Evolutionary conservation across 1,140 invertebrate species (phyloP).

Genomic region (Pristionchus pacificus): DNA sequence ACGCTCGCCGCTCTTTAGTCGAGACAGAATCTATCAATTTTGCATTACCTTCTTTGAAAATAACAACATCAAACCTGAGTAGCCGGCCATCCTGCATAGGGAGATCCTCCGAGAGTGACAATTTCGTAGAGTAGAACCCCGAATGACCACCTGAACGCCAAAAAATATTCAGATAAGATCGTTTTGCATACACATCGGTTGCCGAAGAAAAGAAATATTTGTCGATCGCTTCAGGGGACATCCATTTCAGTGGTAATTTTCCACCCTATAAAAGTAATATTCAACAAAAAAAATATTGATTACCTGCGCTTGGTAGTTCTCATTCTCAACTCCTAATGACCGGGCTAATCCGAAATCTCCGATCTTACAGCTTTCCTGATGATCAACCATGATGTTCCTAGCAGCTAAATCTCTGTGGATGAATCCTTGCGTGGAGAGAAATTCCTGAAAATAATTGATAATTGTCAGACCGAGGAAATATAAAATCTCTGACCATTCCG

Average conservation of each 20-base stretch:
- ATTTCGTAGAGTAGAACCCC: constrained; percentile 62
- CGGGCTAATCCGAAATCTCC: constrained; percentile 62
- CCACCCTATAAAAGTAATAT: constrained; percentile 27
- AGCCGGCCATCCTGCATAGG: constrained; percentile 53
- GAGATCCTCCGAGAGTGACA: constrained; percentile 59
- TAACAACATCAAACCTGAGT: neutral
- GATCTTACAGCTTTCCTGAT: constrained; percentile 55
- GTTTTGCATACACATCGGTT: constrained; percentile 61
- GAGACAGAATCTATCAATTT: constrained; percentile 54
- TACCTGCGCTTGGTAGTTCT: too few species aligned
- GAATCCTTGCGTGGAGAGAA: constrained; percentile 60
- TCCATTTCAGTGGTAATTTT: constrained; percentile 41
- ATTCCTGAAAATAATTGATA: constrained; percentile 55
- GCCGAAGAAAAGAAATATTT: constrained; percentile 60
- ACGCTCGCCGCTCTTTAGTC: constrained; percentile 57
- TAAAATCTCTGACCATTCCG: constrained; percentile 42
- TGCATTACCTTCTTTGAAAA: neutral
- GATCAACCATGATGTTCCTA: constrained; percentile 60
- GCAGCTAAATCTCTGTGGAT: constrained; percentile 62
- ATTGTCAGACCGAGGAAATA: neutral
- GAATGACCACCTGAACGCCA: constrained; percentile 63
- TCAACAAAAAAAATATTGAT: neutral
- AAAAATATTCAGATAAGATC: too few species aligned
- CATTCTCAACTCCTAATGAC: constrained; percentile 59
- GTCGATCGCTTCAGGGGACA: constrained; percentile 60